Evolutionary conservation across 1,140 invertebrate genomes (phyloP).

Genomic region (Zaprionus vittiger): DNA sequence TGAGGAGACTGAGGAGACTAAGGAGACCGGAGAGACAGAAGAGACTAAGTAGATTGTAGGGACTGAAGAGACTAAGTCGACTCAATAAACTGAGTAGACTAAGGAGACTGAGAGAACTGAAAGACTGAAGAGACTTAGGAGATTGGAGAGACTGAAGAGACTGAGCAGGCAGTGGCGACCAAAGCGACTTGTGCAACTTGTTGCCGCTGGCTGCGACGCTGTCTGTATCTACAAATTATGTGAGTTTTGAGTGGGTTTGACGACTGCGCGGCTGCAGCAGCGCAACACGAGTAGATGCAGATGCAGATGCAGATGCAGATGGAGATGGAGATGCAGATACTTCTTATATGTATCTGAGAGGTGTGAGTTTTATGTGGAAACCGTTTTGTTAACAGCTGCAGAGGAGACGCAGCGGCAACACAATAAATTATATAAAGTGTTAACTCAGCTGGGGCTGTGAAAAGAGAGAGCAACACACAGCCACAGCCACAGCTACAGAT

Average conservation of each 20-base stretch:
- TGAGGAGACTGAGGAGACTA: too few species aligned
- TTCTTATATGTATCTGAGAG: slow-evolving; percentile 34
- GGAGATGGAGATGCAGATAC: slow-evolving; percentile 17
- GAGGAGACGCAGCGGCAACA: slow-evolving; percentile 48
- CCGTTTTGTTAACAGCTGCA: slow-evolving; percentile 78
- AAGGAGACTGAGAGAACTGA: not conserved
- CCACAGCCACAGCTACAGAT: slow-evolving; percentile 11
- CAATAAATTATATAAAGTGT: slow-evolving; percentile 83
- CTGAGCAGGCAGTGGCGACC: too few species aligned
- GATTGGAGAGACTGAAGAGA: not conserved
- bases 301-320: slow-evolving; percentile 30
- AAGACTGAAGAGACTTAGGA: not conserved
- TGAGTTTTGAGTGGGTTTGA: slow-evolving; percentile 76
- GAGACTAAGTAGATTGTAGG: too few species aligned
- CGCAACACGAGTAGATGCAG: slow-evolving; percentile 42
- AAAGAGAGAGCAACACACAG: slow-evolving; percentile 21
- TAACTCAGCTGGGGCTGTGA: slow-evolving; percentile 55
- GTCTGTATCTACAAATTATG: slow-evolving; percentile 57
- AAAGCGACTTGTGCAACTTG: slow-evolving; percentile 60
- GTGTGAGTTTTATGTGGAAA: slow-evolving; percentile 78
- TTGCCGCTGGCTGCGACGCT: slow-evolving; percentile 53
- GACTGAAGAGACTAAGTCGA: too few species aligned
- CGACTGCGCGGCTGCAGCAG: slow-evolving; percentile 41
- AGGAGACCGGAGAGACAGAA: too few species aligned
- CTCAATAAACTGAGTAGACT: too few species aligned